A percentile compares a stretch with the other conserved stretches of the same genome.
These are phyloP conservation scores for Thera britannica DNA, from an alignment of 2,888 invertebrate species.

Conservation along the genomic window DNA sequence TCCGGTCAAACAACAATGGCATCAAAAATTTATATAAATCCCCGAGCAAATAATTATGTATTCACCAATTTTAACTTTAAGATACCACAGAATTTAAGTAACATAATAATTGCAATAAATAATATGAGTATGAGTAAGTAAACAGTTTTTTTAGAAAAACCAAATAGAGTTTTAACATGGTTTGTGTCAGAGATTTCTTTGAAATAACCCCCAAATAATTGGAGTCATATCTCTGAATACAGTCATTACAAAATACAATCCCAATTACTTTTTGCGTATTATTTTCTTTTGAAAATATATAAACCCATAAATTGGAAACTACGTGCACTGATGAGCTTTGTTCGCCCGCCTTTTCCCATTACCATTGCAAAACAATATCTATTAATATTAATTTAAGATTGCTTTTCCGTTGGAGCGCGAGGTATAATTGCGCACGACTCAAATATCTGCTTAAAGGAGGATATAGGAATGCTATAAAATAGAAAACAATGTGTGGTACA, in stretches of 20 bases:
- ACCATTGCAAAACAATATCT: slow-evolving; percentile 31
- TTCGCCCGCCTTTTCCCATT: slow-evolving; percentile 23
- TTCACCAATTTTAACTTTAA: too few relatives aligned
- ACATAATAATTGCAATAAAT: too few relatives aligned
- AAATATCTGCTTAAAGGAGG: slow-evolving; percentile 35
- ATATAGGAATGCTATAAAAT: slow-evolving; percentile 29
- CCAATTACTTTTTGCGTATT: background rate
- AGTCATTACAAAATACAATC: slow-evolving; percentile 3
- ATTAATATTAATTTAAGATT: slow-evolving; percentile 38
- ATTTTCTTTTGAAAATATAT: slow-evolving; percentile 1
- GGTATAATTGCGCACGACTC: slow-evolving; percentile 34
- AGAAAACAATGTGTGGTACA: slow-evolving; percentile 4
- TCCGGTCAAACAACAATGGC: too few relatives aligned
- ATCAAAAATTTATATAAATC: too few relatives aligned
- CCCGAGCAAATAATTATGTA: too few relatives aligned
- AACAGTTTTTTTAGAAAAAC: too few relatives aligned
- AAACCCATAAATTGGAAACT: slow-evolving; percentile 25
- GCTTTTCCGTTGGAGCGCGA: slow-evolving; percentile 30
- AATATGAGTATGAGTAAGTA: too few relatives aligned
- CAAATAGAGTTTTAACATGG: too few relatives aligned
- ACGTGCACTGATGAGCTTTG: slow-evolving; percentile 12
- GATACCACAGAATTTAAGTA: too few relatives aligned
- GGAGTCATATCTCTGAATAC: slow-evolving; percentile 1
- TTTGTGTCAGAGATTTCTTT: background rate
- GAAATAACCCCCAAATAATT: slow-evolving; percentile 15